Conservation (phyloP, 1,140 invertebrate species). For the Maniola jurtina region DNA sequence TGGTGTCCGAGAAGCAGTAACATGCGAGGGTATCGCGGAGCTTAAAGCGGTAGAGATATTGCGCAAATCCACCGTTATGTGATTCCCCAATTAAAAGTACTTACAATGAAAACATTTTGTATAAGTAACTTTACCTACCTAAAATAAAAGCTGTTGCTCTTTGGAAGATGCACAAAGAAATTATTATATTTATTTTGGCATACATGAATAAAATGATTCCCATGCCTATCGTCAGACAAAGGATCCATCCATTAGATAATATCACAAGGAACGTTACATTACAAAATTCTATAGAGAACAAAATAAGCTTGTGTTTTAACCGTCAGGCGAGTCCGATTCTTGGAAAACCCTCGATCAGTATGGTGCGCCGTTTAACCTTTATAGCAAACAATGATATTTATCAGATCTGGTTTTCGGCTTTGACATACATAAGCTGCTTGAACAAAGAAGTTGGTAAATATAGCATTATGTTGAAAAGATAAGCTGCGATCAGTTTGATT, state of each 20-base stretch:
- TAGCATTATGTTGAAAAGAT: conserved; percentile 14
- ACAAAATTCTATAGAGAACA: conserved; percentile 1
- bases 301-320: conserved; percentile 6
- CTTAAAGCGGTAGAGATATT: too few species aligned
- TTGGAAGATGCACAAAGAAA: not conserved
- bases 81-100: too few species aligned
- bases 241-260: conserved; percentile 5
- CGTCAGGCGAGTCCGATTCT: conserved; percentile 1
- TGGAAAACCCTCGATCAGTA: conserved; percentile 14
- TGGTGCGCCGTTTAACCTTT: conserved; percentile 12
- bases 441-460: conserved; percentile 13
- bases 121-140: too few species aligned
- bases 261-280: conserved; percentile 2
- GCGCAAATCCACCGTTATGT: too few species aligned
- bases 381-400: conserved; percentile 17
- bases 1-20: too few species aligned
- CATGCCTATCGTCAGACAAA: not conserved
- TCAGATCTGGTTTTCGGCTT: conserved; percentile 17
- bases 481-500: conserved; percentile 19
- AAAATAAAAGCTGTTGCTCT: too few species aligned
- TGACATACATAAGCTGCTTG: not conserved
- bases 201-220: not conserved
- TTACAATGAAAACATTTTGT: too few species aligned
- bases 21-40: too few species aligned
- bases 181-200: not conserved